A percentile compares a stretch with the other conserved stretches of the same genome.
Conservation (phyloP, 2,888 invertebrate genomes). For the Zaprionus obscuricornis region DNA sequence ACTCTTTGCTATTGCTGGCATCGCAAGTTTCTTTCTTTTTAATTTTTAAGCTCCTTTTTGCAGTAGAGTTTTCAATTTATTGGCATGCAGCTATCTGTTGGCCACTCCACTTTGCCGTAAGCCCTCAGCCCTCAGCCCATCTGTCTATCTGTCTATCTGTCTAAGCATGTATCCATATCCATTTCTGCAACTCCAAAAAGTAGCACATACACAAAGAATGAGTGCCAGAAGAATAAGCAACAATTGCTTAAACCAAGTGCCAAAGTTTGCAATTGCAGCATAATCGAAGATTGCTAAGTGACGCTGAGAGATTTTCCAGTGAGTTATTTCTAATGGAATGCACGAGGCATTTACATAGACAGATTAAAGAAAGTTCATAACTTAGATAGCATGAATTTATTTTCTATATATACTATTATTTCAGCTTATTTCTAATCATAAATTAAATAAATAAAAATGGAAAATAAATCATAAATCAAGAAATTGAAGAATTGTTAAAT, state of each 20-base stretch:
- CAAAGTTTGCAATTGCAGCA: conserved; percentile 43
- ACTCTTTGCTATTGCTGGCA: conserved; percentile 32
- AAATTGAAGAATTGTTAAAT: too few relatives aligned
- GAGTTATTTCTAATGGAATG: conserved; percentile 6
- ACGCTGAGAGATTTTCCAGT: neutral
- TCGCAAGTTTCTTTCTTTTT: conserved; percentile 40
- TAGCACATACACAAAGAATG: neutral
- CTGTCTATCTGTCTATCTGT: conserved; percentile 15
- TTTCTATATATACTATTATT: too few relatives aligned
- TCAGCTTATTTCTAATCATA: too few relatives aligned
- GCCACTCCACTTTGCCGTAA: too few relatives aligned
- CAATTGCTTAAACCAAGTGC: conserved; percentile 54
- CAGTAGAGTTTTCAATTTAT: conserved; percentile 41
- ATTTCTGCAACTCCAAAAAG: conserved; percentile 18
- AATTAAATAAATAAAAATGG: too few relatives aligned
- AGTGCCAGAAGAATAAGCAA: conserved; percentile 1
- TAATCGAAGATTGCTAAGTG: conserved; percentile 37
- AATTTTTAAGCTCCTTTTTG: conserved; percentile 37
- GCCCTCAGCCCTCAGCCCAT: too few relatives aligned
- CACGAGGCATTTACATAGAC: too few relatives aligned
- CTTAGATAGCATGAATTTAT: too few relatives aligned
- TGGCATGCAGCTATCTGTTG: conserved; percentile 47
- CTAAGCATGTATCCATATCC: conserved; percentile 18
- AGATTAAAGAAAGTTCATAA: too few relatives aligned
- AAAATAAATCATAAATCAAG: too few relatives aligned